Evolutionary conservation across 2,797 vertebrate species (phyloP), one percentile per base, ranked within the genome.

Genomic region (Pseudochirops corinnae): DNA sequence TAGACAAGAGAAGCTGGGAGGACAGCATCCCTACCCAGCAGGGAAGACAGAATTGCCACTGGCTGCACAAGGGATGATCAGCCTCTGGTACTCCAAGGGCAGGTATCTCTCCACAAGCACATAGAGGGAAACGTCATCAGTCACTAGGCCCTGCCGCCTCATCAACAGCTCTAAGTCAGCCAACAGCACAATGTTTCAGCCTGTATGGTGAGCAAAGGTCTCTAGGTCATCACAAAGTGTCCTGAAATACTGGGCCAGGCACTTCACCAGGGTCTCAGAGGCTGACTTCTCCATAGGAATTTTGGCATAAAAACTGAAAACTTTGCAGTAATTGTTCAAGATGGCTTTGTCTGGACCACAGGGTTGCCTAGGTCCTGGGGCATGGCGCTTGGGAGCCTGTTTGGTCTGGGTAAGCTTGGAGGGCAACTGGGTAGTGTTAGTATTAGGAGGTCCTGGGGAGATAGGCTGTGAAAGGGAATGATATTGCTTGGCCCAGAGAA

Each of bases 31-130:
- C 94, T 98, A 97, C 60, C 93, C 96, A 31, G 90, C 56, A 93
- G 98, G 98, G 39, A 99, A 92, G 90, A 99, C 99, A 96, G 99
- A 98, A 94, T 99, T 99, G 92, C 99, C 99, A 95, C 99, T 99
- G 90, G 98, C 98, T 67, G 99, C 99, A 24, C 99, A 94, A 0
- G 99, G 99, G 95, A 99, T 99, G 33, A 99, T 99, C 90, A 99
- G 98, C 97, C 98, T 99, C 55, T 99, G 98, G 97, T 99, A 99
- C 93, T 99, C 99, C 98, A 99, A 97, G 0, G 99, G 99, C 56
- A 99, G 99, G 95, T 99, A 98, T 94, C 98, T 99, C 97, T 99
- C 99, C 92, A 99, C 99, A 50, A 99, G 99, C 90, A 99, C 99
- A 0, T 99, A 98, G 94, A 99, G 95, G 0, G 99, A 99, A 67